Evolutionary conservation across 2,113 vertebrate genomes (phyloP).

Genomic region (Trogon melanurus): DNA sequence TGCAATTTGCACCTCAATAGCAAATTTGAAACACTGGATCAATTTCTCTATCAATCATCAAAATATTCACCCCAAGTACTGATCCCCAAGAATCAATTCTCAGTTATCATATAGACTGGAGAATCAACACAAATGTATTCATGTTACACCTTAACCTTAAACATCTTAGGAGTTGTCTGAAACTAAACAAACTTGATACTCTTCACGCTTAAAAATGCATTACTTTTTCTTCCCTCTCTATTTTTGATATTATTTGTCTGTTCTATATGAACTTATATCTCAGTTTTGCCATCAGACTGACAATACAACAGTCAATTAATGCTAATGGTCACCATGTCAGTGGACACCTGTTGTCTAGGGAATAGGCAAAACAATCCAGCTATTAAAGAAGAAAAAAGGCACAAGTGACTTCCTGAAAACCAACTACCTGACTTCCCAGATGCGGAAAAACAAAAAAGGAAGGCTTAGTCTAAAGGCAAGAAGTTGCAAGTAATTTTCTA

Average conservation of each 20-base stretch:
- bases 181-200: not conserved
- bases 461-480: not conserved
- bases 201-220: not conserved
- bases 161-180: not conserved
- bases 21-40: not conserved
- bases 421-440: not conserved
- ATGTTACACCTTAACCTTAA: not conserved
- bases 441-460: rapidly evolving
- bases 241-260: not conserved
- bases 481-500: not conserved
- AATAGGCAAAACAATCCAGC: not conserved
- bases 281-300: not conserved
- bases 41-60: not conserved
- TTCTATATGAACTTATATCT: not conserved
- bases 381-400: not conserved
- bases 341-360: not conserved
- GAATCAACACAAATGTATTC: not conserved
- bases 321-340: not conserved
- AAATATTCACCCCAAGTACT: not conserved
- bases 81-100: not conserved
- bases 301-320: not conserved
- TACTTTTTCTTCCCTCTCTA: not conserved
- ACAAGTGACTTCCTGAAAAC: not conserved
- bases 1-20: not conserved
- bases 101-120: not conserved